phyloP scores from a whole-genome alignment of 2,797 vertebrate species.

The Anolis apletophallus region DNA sequence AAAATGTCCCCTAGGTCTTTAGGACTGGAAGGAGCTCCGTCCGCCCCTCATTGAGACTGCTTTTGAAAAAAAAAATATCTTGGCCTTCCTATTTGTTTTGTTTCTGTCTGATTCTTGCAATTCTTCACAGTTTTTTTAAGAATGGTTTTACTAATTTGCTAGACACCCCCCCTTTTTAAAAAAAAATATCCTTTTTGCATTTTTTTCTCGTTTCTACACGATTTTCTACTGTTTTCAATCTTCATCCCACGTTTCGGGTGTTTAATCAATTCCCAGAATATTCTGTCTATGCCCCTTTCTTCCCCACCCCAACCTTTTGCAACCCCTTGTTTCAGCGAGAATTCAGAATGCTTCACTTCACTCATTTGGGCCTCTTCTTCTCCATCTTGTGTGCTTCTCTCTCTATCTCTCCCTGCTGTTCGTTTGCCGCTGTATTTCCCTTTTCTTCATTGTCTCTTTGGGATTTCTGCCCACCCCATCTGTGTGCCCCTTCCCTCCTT shows the following conservation, averaged over 20 bases:
- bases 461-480: neutral
- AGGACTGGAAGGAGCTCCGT: no score
- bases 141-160: neutral
- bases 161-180: neutral
- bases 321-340: neutral
- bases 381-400: conserved; percentile 18
- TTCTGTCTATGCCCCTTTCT: neutral
- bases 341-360: neutral
- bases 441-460: neutral
- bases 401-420: neutral
- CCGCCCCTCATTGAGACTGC: no score
- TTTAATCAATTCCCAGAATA: neutral
- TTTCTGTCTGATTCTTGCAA: no score
- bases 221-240: neutral
- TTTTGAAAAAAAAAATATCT: no score
- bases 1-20: no score
- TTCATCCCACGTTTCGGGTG: neutral
- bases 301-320: neutral
- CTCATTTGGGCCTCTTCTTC: neutral
- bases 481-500: no score
- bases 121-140: no score
- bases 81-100: no score
- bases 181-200: no score
- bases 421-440: neutral
- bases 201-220: no score